Evolutionary conservation across 2,888 invertebrate genomes (phyloP).

Genomic region (Napeogenes sylphis): DNA sequence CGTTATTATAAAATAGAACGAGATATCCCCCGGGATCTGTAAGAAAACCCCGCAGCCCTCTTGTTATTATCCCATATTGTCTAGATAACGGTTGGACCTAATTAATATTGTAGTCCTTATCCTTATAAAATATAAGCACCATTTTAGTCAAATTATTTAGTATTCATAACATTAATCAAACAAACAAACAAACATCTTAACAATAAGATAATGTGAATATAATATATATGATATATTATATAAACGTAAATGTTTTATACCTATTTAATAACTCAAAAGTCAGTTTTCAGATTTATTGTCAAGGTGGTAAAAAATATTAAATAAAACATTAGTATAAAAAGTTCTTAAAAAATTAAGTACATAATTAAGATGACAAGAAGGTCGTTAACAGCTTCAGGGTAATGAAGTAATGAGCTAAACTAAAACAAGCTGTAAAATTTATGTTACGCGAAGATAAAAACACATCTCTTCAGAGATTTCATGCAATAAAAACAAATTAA

Average conservation of each 20-base stretch:
- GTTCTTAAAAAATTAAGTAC: neutral
- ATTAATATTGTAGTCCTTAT: neutral
- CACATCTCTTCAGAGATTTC: slow-evolving; percentile 64
- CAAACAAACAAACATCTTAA: no score
- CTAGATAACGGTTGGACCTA: neutral
- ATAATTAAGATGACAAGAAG: slow-evolving; percentile 18
- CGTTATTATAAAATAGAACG: slow-evolving; percentile 50
- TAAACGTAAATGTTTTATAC: no score
- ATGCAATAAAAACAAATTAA: slow-evolving; percentile 42
- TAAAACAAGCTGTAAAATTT: slow-evolving; percentile 73
- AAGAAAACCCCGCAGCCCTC: slow-evolving; percentile 37
- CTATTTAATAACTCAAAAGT: no score
- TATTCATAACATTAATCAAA: neutral
- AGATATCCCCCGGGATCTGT: slow-evolving; percentile 45
- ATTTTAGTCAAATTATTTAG: neutral
- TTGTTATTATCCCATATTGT: slow-evolving; percentile 27
- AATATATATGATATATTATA: no score
- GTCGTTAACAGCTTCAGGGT: slow-evolving; percentile 31
- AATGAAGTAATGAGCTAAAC: slow-evolving; percentile 73
- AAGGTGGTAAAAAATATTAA: no score
- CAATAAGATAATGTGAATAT: no score
- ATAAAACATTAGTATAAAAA: neutral
- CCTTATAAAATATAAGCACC: neutral
- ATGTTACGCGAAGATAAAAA: slow-evolving; percentile 73
- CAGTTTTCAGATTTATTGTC: no score